phyloP scores from a whole-genome alignment of 2,797 vertebrate species.

The Jordanella pulchra region DNA sequence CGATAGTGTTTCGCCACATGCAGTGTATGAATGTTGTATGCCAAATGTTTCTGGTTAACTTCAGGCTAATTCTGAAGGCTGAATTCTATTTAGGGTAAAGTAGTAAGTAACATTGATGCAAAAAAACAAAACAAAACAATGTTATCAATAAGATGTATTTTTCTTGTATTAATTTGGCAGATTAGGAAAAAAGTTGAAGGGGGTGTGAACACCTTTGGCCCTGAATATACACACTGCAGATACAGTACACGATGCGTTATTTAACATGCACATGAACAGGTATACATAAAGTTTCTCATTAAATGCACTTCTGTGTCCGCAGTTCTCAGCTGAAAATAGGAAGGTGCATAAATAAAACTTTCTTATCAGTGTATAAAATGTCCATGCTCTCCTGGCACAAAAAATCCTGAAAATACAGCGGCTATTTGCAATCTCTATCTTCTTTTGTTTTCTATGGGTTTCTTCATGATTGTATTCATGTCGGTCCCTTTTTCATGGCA shows the following conservation, averaged over 20 bases:
- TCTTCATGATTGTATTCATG: conserved; percentile 17
- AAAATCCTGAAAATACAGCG: conserved; percentile 35
- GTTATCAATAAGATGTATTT: background rate
- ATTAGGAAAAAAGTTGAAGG: background rate
- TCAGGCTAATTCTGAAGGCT: background rate
- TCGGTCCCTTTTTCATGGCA: conserved; percentile 23
- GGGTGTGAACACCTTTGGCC: background rate
- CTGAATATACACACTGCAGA: conserved; percentile 31
- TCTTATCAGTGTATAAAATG: conserved; percentile 63
- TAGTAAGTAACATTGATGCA: background rate
- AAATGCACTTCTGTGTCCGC: conserved; percentile 83
- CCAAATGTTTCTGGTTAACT: no score
- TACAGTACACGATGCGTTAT: conserved; percentile 59
- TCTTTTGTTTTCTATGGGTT: conserved; percentile 18
- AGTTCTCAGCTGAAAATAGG: conserved; percentile 65
- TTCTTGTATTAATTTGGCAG: background rate
- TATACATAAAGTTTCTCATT: conserved; percentile 65
- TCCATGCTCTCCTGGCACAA: conserved; percentile 67
- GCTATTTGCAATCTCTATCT: conserved; percentile 18
- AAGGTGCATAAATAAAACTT: conserved; percentile 75
- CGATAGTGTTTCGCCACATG: no score
- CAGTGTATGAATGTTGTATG: no score
- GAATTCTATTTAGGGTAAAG: background rate
- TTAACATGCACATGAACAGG: conserved; percentile 77
- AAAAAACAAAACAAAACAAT: background rate